phyloP scores from a whole-genome alignment of 2,888 invertebrate species.

The Lasioglossum villosulum region DNA sequence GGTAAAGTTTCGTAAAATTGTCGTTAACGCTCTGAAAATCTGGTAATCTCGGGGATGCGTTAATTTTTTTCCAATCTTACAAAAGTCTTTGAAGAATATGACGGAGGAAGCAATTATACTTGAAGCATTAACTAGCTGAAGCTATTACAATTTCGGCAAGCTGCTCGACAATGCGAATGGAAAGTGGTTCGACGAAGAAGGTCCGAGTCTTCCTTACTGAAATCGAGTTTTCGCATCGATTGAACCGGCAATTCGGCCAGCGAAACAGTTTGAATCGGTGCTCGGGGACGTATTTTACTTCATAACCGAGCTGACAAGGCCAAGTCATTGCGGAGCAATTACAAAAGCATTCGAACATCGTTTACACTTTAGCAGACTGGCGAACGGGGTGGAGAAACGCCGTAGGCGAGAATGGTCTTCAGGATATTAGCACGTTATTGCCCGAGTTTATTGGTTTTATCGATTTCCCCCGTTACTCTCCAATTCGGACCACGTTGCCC shows the following conservation, averaged over 20 bases:
- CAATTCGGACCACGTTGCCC: conserved; percentile 63
- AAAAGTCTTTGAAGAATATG: too few relatives aligned
- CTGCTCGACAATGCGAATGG: background rate
- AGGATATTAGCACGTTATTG: conserved; percentile 83
- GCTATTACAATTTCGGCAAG: background rate
- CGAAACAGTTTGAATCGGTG: background rate
- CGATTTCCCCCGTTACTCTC: conserved; percentile 74
- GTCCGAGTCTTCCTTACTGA: background rate
- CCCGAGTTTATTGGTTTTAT: conserved; percentile 81
- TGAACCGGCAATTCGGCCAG: background rate
- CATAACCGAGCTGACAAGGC: conserved; percentile 53
- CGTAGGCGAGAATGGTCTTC: conserved; percentile 80
- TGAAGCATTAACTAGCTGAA: background rate
- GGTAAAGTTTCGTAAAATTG: too few relatives aligned
- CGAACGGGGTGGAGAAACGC: conserved; percentile 65
- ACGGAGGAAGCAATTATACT: background rate
- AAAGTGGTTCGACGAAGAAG: background rate
- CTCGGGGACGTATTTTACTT: conserved; percentile 43
- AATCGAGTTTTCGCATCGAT: background rate
- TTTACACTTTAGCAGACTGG: conserved; percentile 65
- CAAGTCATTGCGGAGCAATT: conserved; percentile 68
- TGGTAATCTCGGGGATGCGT: too few relatives aligned
- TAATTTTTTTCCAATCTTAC: too few relatives aligned
- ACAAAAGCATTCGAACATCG: conserved; percentile 68
- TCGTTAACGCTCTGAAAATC: too few relatives aligned